Conservation (phyloP, 2,888 invertebrate genomes). For the Lamellibrachia columna region DNA sequence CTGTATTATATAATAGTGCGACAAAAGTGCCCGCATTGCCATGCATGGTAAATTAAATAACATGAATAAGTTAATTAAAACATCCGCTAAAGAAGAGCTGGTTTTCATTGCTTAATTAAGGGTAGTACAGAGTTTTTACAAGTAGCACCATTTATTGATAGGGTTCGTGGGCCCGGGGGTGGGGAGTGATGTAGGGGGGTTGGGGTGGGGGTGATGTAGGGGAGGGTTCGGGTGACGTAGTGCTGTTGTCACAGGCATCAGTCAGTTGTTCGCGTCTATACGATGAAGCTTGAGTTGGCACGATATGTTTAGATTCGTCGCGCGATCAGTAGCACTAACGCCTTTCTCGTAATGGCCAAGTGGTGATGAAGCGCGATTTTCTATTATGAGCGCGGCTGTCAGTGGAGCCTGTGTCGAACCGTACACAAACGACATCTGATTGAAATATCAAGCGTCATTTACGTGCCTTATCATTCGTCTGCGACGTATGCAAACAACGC, state of each 20-base stretch:
- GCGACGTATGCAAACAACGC: neutral
- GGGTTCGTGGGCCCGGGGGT: neutral
- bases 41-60: neutral
- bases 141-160: neutral
- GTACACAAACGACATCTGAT: constrained; percentile 1
- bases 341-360: neutral
- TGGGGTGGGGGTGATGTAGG: neutral
- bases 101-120: neutral
- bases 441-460: constrained; percentile 10
- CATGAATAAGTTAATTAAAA: neutral
- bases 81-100: neutral
- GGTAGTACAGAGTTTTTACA: neutral
- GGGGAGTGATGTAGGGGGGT: neutral
- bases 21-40: neutral
- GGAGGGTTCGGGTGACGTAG: neutral
- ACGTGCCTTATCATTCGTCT: neutral
- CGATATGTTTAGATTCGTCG: neutral
- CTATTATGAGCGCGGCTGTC: neutral
- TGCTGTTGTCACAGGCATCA: neutral
- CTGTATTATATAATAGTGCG: neutral
- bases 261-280: neutral
- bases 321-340: neutral
- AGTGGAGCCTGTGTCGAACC: neutral
- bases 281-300: neutral
- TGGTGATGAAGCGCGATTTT: neutral